Conservation (phyloP, 2,113 vertebrate species). For the Cephalopterus ornatus region DNA sequence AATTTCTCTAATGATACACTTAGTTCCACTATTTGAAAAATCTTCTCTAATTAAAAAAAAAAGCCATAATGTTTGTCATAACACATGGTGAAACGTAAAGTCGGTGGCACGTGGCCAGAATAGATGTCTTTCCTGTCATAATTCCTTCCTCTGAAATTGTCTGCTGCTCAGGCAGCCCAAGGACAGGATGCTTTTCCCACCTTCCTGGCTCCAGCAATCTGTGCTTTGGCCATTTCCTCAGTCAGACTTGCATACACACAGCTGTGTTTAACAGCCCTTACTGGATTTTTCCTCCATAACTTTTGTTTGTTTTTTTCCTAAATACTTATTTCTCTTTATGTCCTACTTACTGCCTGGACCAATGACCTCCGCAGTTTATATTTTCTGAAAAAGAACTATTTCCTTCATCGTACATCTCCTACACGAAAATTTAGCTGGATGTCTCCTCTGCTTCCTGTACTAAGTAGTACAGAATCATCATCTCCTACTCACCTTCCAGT, state of each 20-base stretch:
- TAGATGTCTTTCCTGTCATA: not conserved
- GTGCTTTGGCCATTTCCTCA: not conserved
- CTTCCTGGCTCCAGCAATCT: not conserved
- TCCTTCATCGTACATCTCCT: not conserved
- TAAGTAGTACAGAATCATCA: not conserved
- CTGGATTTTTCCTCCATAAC: not conserved
- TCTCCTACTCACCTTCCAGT: not conserved
- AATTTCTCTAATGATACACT: not conserved
- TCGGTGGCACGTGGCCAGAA: not conserved
- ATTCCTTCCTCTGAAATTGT: not conserved
- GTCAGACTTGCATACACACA: not conserved
- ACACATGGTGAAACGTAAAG: not conserved
- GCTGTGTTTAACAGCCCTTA: not conserved
- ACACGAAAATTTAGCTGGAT: not conserved
- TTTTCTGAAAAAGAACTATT: not conserved
- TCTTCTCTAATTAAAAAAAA: not conserved
- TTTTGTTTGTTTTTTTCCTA: not conserved
- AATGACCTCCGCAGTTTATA: not conserved
- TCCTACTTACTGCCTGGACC: not conserved
- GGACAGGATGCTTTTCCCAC: not conserved
- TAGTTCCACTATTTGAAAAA: not conserved
- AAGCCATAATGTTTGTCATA: not conserved
- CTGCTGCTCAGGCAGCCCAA: not conserved
- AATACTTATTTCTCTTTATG: not conserved
- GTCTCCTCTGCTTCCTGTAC: not conserved